Evolutionary conservation across 2,888 invertebrate species (phyloP), one percentile per base, ranked within the genome.

Genomic region (Luperina testacea): DNA sequence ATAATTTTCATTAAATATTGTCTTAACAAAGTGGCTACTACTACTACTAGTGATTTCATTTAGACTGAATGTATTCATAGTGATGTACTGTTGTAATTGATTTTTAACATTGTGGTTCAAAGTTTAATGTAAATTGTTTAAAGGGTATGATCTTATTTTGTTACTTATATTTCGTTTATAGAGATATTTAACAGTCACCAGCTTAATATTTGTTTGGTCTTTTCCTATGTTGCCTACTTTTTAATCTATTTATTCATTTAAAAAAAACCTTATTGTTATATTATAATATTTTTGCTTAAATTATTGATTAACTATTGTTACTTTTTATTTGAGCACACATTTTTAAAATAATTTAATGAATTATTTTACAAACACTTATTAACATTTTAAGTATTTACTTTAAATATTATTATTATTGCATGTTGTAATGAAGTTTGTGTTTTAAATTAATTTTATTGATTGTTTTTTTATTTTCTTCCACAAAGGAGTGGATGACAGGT

Each of bases 401-500:
- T 45, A 27, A 59, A 42, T 65, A 83, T 51, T 64, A 15, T 51
- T 64, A 15, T 70, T 24, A 45, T 27, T 76, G 65, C 75, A 76
- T 75, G 77, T 63, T 77, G 53, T 72, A 68, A 61, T 38, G 7
- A 72, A 64, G 67, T 78, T 72, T 72, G 79, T 86, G 82, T 82
- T 82, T 80, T 42, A 59, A 63, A 77, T 80, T 72, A 48, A 59
- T 65, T 78, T 77, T 77, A 69, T 78, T 86, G 86, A 82, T 85
- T 80, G 70, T 84, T 85, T 72, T 48, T 81, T 89, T 91, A 91
- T 92, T 92, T 92, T 93, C 90, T 91, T 90, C 88, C 89, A 81
- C 92, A 91, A 93, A 93, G 92, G 90, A 88, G 84, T 93, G 93
- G 90, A 92, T 91, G 90, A 92, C 94, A 93, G 91, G 90, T 90